Conservation (phyloP, 2,113 vertebrate genomes). For the Pteronura brasiliensis region DNA sequence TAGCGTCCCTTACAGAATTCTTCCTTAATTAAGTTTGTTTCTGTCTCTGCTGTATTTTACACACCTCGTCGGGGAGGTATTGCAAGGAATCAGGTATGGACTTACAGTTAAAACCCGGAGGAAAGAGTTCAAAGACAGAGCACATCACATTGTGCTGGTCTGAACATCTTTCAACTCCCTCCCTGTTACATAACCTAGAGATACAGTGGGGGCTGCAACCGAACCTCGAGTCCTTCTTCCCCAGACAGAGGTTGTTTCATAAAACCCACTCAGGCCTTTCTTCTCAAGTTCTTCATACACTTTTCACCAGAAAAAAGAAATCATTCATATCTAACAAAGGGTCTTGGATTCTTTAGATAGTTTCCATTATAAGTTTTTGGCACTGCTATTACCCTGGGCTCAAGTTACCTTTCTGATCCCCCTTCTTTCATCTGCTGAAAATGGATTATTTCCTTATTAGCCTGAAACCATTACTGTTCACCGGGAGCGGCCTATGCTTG, state of each 20-base stretch:
- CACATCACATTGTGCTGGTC: conserved; percentile 44
- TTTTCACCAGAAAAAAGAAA: conserved; percentile 86
- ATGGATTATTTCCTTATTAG: conserved; percentile 88
- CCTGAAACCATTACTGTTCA: conserved; percentile 80
- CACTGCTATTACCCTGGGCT: conserved; percentile 80
- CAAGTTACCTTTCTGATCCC: conserved; percentile 85
- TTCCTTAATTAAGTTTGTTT: neutral
- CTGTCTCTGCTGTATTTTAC: neutral
- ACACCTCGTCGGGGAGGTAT: neutral
- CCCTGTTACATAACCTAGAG: conserved; percentile 73
- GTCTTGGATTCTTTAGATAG: conserved; percentile 86
- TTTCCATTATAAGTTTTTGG: conserved; percentile 86
- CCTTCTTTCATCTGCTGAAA: conserved; percentile 87
- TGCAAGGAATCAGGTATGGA: neutral
- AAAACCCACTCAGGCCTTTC: conserved; percentile 83
- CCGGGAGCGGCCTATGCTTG: conserved; percentile 73
- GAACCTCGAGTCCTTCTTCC: conserved; percentile 77
- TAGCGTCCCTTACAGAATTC: neutral
- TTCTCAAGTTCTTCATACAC: conserved; percentile 88
- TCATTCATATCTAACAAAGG: conserved; percentile 88
- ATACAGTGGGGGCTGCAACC: conserved; percentile 79
- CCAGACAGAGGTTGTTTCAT: conserved; percentile 87
- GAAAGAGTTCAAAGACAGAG: conserved; percentile 62
- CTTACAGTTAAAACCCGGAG: conserved; percentile 24
- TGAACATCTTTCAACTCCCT: conserved; percentile 84